A percentile compares a stretch with the other conserved stretches of the same genome.
Evolutionary conservation across 2,113 vertebrate genomes (phyloP).

Genomic region (Oreotragus oreotragus): DNA sequence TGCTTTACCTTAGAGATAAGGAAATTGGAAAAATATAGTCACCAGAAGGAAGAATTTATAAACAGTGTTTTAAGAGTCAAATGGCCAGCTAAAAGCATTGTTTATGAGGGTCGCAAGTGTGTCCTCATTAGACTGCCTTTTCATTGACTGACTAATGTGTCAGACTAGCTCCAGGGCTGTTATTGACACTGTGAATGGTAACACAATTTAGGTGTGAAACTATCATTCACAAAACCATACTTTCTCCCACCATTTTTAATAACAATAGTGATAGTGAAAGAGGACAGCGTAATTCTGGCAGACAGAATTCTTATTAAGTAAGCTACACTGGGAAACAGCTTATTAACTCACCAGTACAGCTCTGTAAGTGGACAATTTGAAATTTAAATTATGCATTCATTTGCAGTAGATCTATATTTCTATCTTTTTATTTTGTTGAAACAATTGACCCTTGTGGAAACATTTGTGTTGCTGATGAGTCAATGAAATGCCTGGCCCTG

Average conservation of each 20-base stretch:
- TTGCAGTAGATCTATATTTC: not conserved
- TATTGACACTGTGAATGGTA: not conserved
- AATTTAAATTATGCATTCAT: not conserved
- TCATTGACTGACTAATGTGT: not conserved
- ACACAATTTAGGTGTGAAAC: not conserved
- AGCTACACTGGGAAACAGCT: not conserved
- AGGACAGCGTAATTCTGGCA: not conserved
- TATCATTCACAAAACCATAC: not conserved
- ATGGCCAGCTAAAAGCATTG: not conserved
- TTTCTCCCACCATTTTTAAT: not conserved
- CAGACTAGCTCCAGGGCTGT: not conserved
- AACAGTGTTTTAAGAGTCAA: not conserved
- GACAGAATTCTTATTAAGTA: not conserved
- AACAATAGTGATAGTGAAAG: not conserved
- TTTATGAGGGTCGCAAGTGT: not conserved
- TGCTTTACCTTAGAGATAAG: not conserved
- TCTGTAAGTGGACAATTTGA: not conserved
- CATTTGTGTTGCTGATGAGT: not conserved
- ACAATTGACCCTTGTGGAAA: not conserved
- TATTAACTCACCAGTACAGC: not conserved
- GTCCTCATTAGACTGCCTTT: not conserved
- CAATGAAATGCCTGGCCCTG: not conserved
- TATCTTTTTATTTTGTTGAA: not conserved
- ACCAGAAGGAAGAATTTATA: not conserved
- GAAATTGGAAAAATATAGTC: not conserved